A percentile compares a stretch with the other conserved stretches of the same genome.
phyloP scores from a whole-genome alignment of 2,113 vertebrate species.

The Pantherophis guttatus region DNA sequence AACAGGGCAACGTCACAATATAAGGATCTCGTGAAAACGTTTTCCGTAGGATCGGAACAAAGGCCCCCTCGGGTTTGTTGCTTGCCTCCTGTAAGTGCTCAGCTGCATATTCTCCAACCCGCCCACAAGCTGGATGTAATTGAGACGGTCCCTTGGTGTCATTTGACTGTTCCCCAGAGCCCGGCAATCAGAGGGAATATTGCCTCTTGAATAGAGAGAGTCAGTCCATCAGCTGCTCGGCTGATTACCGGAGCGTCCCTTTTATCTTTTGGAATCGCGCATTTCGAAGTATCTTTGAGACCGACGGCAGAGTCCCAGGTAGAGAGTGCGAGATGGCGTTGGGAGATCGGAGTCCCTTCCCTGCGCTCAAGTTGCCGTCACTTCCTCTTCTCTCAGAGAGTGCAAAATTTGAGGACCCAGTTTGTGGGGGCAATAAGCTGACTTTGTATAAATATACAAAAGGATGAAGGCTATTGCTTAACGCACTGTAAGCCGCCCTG shows the following conservation, averaged over 20 bases:
- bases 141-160: neutral
- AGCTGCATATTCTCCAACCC: neutral
- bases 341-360: neutral
- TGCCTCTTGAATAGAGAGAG: neutral
- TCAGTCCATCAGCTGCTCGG: neutral
- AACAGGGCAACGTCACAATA: neutral
- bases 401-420: neutral
- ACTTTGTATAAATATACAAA: too few relatives aligned
- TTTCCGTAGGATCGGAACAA: neutral
- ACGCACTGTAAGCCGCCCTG: too few relatives aligned
- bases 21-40: too few relatives aligned
- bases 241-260: neutral
- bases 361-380: neutral
- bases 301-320: neutral
- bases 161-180: neutral
- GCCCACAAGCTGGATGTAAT: neutral
- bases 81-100: neutral
- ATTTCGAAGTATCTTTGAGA: neutral
- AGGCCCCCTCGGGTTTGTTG: neutral
- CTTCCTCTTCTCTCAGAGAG: neutral
- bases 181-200: neutral
- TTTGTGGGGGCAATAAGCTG: too few relatives aligned
- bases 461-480: too few relatives aligned
- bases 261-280: neutral
- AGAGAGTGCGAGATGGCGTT: neutral